Evolutionary conservation across 2,888 invertebrate species (phyloP).

Genomic region (Frankliniella intonsa): DNA sequence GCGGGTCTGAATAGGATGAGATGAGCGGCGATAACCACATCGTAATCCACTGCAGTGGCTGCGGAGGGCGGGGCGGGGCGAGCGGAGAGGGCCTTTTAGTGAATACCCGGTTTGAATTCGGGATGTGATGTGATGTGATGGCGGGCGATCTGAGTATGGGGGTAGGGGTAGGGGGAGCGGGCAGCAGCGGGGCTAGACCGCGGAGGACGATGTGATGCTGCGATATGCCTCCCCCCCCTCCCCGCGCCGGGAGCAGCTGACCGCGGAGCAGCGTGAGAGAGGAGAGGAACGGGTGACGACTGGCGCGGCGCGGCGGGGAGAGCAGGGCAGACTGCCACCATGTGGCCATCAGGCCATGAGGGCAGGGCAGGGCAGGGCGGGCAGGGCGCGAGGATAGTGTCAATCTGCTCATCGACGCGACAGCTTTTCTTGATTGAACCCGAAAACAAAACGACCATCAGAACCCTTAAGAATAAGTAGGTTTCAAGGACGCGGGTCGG

Average conservation of each 20-base stretch:
- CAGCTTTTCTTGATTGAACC: too few relatives aligned
- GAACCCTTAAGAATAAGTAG: too few relatives aligned
- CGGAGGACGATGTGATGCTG: not conserved
- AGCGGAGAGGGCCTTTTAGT: not conserved
- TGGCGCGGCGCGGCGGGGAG: not conserved
- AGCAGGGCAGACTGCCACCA: not conserved
- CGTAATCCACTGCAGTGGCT: not conserved
- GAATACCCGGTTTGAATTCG: slow-evolving; percentile 11
- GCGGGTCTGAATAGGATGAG: not conserved
- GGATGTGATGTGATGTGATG: not conserved
- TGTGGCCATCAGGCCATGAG: too few relatives aligned
- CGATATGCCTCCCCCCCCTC: not conserved
- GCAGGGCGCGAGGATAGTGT: too few relatives aligned
- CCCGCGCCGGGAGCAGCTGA: not conserved
- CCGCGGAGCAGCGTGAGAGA: not conserved
- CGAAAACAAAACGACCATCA: too few relatives aligned
- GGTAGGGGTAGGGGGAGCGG: not conserved
- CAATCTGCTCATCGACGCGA: too few relatives aligned
- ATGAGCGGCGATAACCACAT: slow-evolving; percentile 13
- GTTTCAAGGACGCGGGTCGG: too few relatives aligned
- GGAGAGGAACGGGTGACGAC: too few relatives aligned
- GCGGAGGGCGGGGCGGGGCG: not conserved
- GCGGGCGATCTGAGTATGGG: not conserved
- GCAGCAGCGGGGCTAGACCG: not conserved
- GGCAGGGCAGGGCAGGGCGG: too few relatives aligned